Evolutionary conservation across 2,888 invertebrate genomes (phyloP), one percentile per base, ranked within the genome.

Genomic region (Minunthozetes semirufus): DNA sequence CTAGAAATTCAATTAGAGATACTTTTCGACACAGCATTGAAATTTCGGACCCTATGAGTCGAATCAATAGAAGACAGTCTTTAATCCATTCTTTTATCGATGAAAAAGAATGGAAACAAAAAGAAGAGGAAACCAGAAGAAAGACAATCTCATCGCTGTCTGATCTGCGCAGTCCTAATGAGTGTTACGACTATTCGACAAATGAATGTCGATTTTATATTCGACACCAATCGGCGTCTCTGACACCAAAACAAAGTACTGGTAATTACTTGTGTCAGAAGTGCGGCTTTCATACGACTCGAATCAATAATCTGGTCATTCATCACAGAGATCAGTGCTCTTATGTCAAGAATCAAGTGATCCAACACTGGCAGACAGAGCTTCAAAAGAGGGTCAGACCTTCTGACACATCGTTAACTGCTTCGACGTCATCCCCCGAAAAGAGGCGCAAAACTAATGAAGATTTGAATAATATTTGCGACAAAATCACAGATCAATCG

Each of bases 261-360:
- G 75, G 73, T 19, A 76, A 59, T 56, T 73, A 76, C 38, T 29
- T 59, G n/a, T 76, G 75, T 50, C 73, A 73, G 27, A 76, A 76
- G 63, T 76, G 75, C 56, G 75, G 75, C 3, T 76, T 56, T 46
- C 66, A 50, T 38, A 76, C 75, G 19, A 48, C 72, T 17, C 66
- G 75, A 0, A 76, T 76, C 33, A 76, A 76, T 33, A 73, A 73
- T 48, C 25, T 76, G 29, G 66, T 76, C 27, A 25, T 73, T 11
- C 75, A 76, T 53, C 72, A 76, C 42, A 76, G 72, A 73, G 73
- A 72, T 46, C 73, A 76, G 38, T 76, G 75, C 66, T 48, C 72
- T 27, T 66, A 68, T n/a, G 50, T 76, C 15, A 72, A 68, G 27
- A 59, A 72, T 42, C 38, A 38, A 59, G 68, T 53, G 19, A 68